These are phyloP conservation scores for Vanacampus margaritifer DNA, from an alignment of 2,113 vertebrate species.

Conservation along the genomic window DNA sequence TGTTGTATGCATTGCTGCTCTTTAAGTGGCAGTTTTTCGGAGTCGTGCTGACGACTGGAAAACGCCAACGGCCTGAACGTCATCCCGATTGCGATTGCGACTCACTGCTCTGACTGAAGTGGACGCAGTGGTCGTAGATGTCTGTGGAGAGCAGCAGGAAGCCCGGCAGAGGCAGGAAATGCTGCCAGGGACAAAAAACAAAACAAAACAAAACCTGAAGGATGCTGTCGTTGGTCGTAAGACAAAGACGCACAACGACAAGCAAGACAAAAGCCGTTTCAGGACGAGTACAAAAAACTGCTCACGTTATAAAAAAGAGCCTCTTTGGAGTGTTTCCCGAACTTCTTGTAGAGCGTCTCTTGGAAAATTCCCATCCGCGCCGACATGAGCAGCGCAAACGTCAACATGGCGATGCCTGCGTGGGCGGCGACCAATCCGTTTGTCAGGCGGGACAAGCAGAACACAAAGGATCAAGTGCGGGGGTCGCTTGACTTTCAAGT, in stretches of 20 bases:
- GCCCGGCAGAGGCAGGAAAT: conserved; percentile 88
- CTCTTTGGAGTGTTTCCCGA: conserved; percentile 95
- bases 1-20: too few relatives aligned
- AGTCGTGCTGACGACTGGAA: too few relatives aligned
- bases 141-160: conserved; percentile 90
- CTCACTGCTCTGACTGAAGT: conserved; percentile 90
- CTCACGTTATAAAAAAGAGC: conserved; percentile 96
- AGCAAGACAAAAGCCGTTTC: neutral
- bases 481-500: too few relatives aligned
- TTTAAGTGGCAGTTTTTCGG: too few relatives aligned
- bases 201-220: neutral
- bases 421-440: neutral
- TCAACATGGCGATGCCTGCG: conserved; percentile 87
- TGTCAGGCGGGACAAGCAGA: neutral
- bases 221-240: neutral
- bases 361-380: conserved; percentile 98
- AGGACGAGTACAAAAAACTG: neutral
- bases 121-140: conserved; percentile 84
- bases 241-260: neutral
- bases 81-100: conserved; percentile 15
- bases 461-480: too few relatives aligned
- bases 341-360: conserved; percentile 86
- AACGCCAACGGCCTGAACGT: too few relatives aligned
- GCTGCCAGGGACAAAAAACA: conserved; percentile 67
- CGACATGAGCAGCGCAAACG: conserved; percentile 93